Conservation (phyloP, 1,140 invertebrate genomes). For the Palaemon carinicauda region DNA sequence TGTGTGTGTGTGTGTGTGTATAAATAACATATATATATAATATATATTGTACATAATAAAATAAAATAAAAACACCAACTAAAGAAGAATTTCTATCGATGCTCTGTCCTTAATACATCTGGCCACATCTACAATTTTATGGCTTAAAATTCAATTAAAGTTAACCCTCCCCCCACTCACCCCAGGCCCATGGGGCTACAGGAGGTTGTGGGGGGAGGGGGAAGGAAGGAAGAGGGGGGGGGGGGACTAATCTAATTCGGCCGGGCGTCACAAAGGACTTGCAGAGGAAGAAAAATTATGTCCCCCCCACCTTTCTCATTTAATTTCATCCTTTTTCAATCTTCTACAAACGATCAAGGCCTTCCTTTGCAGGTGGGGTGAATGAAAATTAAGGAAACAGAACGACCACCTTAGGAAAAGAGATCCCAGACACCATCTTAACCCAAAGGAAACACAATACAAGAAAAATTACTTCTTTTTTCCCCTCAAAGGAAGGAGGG, state of each 20-base stretch:
- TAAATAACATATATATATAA: no score
- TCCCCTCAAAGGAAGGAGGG: no score
- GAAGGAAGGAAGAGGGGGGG: background rate
- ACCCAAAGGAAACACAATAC: constrained; percentile 53
- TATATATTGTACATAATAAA: no score
- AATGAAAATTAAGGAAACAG: constrained; percentile 23
- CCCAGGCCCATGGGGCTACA: no score
- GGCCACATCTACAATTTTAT: constrained; percentile 53
- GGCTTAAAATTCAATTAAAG: constrained; percentile 56
- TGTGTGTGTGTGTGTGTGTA: no score
- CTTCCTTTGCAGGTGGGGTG: background rate
- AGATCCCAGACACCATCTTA: constrained; percentile 39
- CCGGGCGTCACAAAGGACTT: constrained; percentile 49
- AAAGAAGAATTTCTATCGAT: no score
- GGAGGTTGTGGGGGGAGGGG: no score
- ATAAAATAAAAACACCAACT: no score
- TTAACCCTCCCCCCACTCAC: constrained; percentile 13
- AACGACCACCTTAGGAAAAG: constrained; percentile 14
- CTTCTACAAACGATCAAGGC: background rate
- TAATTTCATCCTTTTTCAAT: constrained; percentile 26
- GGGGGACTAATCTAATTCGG: constrained; percentile 54
- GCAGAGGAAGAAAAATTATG: constrained; percentile 49
- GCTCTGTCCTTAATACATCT: constrained; percentile 21
- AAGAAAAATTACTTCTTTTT: constrained; percentile 49
- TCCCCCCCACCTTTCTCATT: constrained; percentile 10